Base-by-base conservation (phyloP, 2,888 invertebrate genomes). In the Fissipunctia ypsillon region DNA sequence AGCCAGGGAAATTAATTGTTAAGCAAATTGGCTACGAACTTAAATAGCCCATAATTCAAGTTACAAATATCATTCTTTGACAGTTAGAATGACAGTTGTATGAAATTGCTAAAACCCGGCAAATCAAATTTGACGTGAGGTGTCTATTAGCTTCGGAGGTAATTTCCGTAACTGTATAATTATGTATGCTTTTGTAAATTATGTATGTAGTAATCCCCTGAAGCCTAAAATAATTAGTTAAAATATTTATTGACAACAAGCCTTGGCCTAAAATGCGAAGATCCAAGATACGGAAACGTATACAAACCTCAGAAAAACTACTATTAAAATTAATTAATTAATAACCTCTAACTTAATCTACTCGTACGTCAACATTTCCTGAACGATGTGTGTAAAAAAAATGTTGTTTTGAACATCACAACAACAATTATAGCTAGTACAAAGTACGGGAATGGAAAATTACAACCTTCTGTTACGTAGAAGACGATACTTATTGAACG, bases 391-490 rank as follows among this genome's bases (percentile, higher is more conserved):
- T n/a, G 25, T 14, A n/a, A n/a, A 48, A 60, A 79, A 81, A 80
- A 43, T 25, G 35, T 70, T 68, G 74, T 68, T 81, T 81, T 52
- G 60, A 60, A 38, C 38, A 65, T 73, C 56, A 41, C 14, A 59
- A 31, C 3, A 63, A 28, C 50, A 60, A 48, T 48, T 65, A 60
- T 31, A 22, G 25, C 9, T 19, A n/a, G 19, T 59, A 48, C 69
- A 56, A 64, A 50, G 64, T 69, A 25, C 22, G n/a, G n/a, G 1
- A 6, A n/a, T 16, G 65, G 72, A 76, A 80, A 80, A 76, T 61
- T 35, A 59, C 64, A 22, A 25, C 5, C 19, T 16, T 35, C 12
- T 64, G 25, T 38, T 31, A 16, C 35, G 6, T 14, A 45, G 35
- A 43, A 54, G 28, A n/a, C n/a, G n/a, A n/a, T n/a, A n/a, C n/a